These are phyloP conservation scores for Ommatoiulus sabulosus DNA, from an alignment of 2,888 invertebrate genomes.

Conservation along the genomic window DNA sequence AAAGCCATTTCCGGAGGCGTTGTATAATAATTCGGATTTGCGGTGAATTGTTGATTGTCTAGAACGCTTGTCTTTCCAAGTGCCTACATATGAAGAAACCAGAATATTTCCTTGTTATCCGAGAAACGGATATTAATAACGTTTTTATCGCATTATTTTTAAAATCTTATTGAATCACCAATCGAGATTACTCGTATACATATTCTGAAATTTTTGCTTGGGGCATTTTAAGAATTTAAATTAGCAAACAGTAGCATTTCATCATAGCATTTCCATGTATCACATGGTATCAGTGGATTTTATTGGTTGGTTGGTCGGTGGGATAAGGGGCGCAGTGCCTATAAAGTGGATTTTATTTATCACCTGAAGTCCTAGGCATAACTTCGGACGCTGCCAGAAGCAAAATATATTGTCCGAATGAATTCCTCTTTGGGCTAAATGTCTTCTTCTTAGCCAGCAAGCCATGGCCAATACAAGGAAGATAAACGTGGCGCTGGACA, in stretches of 20 bases:
- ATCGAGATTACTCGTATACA: too few species aligned
- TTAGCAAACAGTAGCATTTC: too few species aligned
- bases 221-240: too few species aligned
- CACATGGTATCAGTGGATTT: too few species aligned
- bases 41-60: conserved; percentile 61
- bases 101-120: neutral
- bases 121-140: neutral
- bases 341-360: too few species aligned
- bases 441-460: conserved; percentile 46
- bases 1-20: conserved; percentile 61
- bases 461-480: conserved; percentile 18
- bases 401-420: conserved; percentile 51
- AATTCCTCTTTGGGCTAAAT: conserved; percentile 4
- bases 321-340: too few species aligned
- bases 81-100: neutral
- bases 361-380: conserved; percentile 22
- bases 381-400: conserved; percentile 39
- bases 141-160: too few species aligned
- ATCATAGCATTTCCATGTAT: too few species aligned
- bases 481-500: conserved; percentile 41
- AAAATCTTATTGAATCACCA: too few species aligned
- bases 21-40: conserved; percentile 63
- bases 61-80: conserved; percentile 53
- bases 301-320: too few species aligned
- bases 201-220: too few species aligned